A percentile compares a stretch with the other conserved stretches of the same genome.
These are phyloP conservation scores for Exaiptasia diaphana DNA, from an alignment of 64 coral and sea anemone genomes.

Conservation along the genomic window DNA sequence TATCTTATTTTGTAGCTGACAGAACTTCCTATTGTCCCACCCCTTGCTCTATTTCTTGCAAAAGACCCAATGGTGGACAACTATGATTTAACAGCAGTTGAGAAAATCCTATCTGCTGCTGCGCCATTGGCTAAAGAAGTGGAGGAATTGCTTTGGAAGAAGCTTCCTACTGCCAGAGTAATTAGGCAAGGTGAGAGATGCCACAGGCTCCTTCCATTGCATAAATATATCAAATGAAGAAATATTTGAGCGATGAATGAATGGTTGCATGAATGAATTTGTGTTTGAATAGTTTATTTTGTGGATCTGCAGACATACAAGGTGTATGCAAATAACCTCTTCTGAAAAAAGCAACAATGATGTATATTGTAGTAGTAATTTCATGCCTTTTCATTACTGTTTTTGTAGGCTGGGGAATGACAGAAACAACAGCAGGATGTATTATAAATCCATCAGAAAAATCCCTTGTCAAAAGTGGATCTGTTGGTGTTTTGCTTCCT, in stretches of 20 bases:
- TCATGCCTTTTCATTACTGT: neutral
- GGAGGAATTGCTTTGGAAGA: conserved; percentile 19
- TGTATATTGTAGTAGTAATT: neutral
- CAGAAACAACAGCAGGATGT: conserved; percentile 44
- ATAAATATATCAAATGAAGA: too few relatives aligned
- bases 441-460: conserved; percentile 40
- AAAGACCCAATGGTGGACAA: conserved; percentile 79
- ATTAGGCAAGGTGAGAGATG: conserved; percentile 33
- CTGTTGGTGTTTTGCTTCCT: conserved; percentile 57
- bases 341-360: too few relatives aligned
- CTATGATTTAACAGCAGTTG: conserved; percentile 64
- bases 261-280: too few relatives aligned
- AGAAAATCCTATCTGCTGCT: conserved; percentile 38
- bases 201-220: neutral
- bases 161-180: neutral
- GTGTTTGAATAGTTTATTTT: too few relatives aligned
- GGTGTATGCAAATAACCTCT: too few relatives aligned
- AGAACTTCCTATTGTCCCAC: conserved; percentile 49
- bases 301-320: too few relatives aligned
- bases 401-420: conserved; percentile 69
- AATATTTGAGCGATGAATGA: too few relatives aligned
- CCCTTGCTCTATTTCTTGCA: conserved; percentile 60
- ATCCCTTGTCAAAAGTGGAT: conserved; percentile 42
- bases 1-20: conserved; percentile 36
- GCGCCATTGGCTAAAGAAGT: conserved; percentile 47